phyloP scores from a whole-genome alignment of 2,888 invertebrate genomes.

The Imbricaverruca yamaguchii region DNA sequence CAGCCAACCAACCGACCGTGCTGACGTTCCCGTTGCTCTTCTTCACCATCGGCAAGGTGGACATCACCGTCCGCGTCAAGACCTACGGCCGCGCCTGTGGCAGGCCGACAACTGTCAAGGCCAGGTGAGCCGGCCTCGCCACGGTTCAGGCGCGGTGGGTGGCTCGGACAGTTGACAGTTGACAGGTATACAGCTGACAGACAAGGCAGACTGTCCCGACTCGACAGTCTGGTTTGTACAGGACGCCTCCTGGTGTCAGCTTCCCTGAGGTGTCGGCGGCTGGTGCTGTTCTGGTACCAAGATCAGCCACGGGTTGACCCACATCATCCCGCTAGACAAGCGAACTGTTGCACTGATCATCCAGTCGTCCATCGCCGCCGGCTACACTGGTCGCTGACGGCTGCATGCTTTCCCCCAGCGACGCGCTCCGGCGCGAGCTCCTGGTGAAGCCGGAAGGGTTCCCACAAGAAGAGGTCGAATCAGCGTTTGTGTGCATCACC shows the following conservation, averaged over 20 bases:
- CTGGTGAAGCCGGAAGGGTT: constrained; percentile 28
- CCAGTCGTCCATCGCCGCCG: no score
- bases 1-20: background rate
- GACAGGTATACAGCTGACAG: no score
- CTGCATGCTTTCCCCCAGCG: background rate
- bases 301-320: background rate
- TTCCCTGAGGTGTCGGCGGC: no score
- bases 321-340: no score
- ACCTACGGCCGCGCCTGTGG: background rate
- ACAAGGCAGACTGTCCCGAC: no score
- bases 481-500: background rate
- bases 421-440: constrained; percentile 21
- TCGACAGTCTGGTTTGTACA: no score
- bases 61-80: background rate
- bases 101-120: background rate
- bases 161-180: no score
- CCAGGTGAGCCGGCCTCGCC: background rate
- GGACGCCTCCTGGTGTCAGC: no score
- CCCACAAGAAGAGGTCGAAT: constrained; percentile 24
- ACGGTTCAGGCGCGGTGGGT: no score
- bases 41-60: background rate
- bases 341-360: no score
- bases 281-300: background rate
- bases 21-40: background rate
- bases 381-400: no score